phyloP scores from a whole-genome alignment of 2,888 invertebrate species.

The Synanthedon myopaeformis region DNA sequence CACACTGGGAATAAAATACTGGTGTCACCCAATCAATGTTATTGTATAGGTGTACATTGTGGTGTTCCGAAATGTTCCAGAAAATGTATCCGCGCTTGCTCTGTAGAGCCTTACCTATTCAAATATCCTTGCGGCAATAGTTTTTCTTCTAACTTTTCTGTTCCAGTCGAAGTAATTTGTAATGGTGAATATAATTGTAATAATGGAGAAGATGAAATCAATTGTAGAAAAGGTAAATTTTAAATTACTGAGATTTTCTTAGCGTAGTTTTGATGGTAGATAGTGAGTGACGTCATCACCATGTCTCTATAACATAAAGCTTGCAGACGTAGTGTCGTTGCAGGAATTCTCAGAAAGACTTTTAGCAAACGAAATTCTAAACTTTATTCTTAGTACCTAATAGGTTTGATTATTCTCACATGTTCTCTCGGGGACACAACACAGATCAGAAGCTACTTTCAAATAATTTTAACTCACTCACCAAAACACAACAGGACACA shows the following conservation, averaged over 20 bases:
- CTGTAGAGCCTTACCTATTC: constrained; percentile 27
- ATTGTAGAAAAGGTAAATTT: constrained; percentile 34
- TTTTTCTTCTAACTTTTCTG: constrained; percentile 13
- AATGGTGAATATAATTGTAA: constrained; percentile 37
- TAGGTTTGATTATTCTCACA: no score
- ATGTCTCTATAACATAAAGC: no score
- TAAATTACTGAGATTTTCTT: not conserved
- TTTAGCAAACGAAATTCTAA: no score
- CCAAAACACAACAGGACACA: no score
- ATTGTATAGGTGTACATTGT: constrained; percentile 32
- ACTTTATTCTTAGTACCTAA: no score
- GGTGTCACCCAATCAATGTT: constrained; percentile 25
- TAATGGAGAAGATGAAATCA: constrained; percentile 36
- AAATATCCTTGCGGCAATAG: constrained; percentile 25
- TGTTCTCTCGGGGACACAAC: no score
- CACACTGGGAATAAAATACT: constrained; percentile 37
- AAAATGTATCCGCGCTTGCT: constrained; percentile 32
- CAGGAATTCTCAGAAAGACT: no score
- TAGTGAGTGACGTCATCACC: no score
- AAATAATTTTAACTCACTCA: no score
- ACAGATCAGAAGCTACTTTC: no score
- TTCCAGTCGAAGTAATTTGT: constrained; percentile 33
- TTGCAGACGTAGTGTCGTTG: no score
- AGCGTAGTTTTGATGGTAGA: no score
- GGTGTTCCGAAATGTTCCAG: constrained; percentile 26